Evolutionary conservation across 92 coral and sea anemone genomes (phyloP).

Genomic region (Hydrozoanthus gracilis): DNA sequence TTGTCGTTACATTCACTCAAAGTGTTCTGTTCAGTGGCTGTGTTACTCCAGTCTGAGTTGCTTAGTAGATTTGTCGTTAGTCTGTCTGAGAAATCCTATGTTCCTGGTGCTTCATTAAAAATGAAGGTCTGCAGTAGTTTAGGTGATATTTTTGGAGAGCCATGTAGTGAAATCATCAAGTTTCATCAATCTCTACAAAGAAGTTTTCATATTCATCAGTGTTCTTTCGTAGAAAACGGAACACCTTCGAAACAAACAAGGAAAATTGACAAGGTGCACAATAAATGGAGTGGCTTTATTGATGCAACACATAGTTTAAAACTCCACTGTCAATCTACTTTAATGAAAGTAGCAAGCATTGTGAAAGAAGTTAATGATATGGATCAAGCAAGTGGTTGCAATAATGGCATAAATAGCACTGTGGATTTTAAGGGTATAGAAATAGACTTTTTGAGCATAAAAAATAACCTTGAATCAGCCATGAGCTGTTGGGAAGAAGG

Average conservation of each 20-base stretch:
- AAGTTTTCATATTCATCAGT: constrained; percentile 73
- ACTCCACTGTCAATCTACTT: constrained; percentile 83
- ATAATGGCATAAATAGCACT: not conserved
- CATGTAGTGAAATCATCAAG: constrained; percentile 28
- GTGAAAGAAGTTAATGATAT: constrained; percentile 48
- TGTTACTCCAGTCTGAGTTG: constrained; percentile 77
- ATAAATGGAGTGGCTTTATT: constrained; percentile 57
- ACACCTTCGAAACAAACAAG: constrained; percentile 9
- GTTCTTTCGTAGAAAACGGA: constrained; percentile 46
- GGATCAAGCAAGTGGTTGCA: constrained; percentile 32
- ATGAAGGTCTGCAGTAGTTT: constrained; percentile 40
- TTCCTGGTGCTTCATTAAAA: constrained; percentile 2
- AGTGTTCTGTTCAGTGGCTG: constrained; percentile 56
- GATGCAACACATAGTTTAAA: constrained; percentile 84
- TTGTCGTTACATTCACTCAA: constrained; percentile 71
- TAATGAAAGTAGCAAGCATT: constrained; percentile 64
- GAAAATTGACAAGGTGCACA: not conserved
- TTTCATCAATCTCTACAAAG: constrained; percentile 59
- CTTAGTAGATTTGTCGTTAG: constrained; percentile 72
- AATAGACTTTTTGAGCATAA: constrained; percentile 54
- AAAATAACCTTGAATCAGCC: constrained; percentile 72
- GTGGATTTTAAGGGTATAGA: constrained; percentile 48
- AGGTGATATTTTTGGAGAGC: constrained; percentile 54
- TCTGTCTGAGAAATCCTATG: constrained; percentile 61
- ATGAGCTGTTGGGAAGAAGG: constrained; percentile 88